Percentiles rank a stretch among this genome's conserved stretches.
These are phyloP conservation scores for Solen grandis DNA, from an alignment of 1,140 invertebrate species.

Conservation along the genomic window DNA sequence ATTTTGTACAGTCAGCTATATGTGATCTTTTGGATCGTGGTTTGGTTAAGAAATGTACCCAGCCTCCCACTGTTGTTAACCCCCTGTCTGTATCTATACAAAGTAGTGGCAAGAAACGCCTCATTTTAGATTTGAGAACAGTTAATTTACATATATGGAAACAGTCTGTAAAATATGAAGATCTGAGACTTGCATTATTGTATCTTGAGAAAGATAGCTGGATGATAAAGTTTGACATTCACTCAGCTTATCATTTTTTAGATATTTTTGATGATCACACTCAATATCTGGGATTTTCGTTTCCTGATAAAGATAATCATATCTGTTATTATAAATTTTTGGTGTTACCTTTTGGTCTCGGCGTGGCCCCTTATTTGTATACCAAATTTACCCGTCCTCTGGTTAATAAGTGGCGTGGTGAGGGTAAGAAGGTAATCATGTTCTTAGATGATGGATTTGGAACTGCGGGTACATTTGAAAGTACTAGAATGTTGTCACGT, in stretches of 20 bases:
- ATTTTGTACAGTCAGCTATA: conserved; percentile 48
- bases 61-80: conserved; percentile 9
- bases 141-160: conserved; percentile 50
- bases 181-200: conserved; percentile 14
- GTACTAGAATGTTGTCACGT: background rate
- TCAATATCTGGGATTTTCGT: conserved; percentile 9
- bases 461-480: background rate
- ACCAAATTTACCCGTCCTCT: conserved; percentile 37
- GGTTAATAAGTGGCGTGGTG: conserved; percentile 29
- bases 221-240: conserved; percentile 41
- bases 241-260: too few species aligned
- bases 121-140: conserved; percentile 56
- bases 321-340: conserved; percentile 33
- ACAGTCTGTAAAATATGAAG: conserved; percentile 31
- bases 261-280: conserved; percentile 6
- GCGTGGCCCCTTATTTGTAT: conserved; percentile 38
- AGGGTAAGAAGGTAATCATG: conserved; percentile 34
- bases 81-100: conserved; percentile 54
- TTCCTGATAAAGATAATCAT: background rate
- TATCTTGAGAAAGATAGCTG: conserved; percentile 16
- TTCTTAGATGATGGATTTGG: conserved; percentile 44
- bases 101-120: conserved; percentile 40
- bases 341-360: conserved; percentile 42
- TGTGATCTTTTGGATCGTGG: conserved; percentile 25
- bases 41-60: background rate